A percentile compares a stretch with the other conserved stretches of the same genome.
phyloP scores from a whole-genome alignment of 2,113 vertebrate species.

The Penelope pileata region DNA sequence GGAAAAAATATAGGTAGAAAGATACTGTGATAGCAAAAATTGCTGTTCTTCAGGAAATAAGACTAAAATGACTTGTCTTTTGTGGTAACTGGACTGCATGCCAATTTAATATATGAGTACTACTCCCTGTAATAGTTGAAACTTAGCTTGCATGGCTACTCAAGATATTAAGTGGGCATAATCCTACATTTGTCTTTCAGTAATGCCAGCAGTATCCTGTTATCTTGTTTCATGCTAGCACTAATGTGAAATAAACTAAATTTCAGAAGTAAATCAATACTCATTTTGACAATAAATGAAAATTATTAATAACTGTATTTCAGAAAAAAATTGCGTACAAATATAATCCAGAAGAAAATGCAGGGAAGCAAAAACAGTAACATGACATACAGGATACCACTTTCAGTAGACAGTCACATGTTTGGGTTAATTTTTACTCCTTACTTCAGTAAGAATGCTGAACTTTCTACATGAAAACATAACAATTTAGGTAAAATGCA shows the following conservation, averaged over 20 bases:
- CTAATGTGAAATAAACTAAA: conserved; percentile 41
- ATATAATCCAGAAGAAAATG: background rate
- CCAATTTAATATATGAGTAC: conserved; percentile 44
- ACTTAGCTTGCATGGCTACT: conserved; percentile 41
- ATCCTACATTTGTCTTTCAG: conserved; percentile 39
- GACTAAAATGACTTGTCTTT: background rate
- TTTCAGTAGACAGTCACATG: background rate
- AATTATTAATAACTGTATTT: conserved; percentile 27
- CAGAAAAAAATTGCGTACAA: background rate
- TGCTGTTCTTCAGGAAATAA: background rate
- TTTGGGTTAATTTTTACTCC: background rate
- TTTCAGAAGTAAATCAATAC: conserved; percentile 37
- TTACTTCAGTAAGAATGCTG: background rate
- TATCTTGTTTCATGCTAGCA: conserved; percentile 24
- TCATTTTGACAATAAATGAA: conserved; percentile 21
- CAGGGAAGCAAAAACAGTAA: background rate
- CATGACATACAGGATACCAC: background rate
- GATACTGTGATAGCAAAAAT: background rate
- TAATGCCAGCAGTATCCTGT: background rate
- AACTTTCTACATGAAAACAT: background rate
- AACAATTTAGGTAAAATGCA: background rate
- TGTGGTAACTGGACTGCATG: background rate
- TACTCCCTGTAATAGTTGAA: background rate
- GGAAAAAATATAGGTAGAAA: background rate
- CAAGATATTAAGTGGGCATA: conserved; percentile 36